phyloP scores from a whole-genome alignment of 2,888 invertebrate species.

The Alloscopus bannaensis region DNA sequence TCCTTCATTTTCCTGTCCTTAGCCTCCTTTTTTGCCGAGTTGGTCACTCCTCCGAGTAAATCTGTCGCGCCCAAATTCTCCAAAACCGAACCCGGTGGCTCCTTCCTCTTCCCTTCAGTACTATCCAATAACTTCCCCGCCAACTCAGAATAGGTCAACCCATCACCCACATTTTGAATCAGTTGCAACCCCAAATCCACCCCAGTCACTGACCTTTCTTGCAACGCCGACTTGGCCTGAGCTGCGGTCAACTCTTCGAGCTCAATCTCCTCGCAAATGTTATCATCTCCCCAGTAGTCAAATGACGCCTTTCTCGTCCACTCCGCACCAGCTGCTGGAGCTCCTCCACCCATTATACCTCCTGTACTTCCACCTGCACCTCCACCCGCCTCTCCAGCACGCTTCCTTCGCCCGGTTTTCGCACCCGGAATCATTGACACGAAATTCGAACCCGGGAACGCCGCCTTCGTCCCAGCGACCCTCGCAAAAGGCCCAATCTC shows the following conservation, averaged over 20 bases:
- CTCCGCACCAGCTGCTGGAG: too few species aligned
- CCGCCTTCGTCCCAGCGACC: not conserved
- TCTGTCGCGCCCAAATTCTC: conserved; percentile 12
- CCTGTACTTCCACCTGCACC: conserved; percentile 7
- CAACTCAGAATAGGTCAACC: not conserved
- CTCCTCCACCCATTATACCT: not conserved
- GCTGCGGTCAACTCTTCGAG: conserved; percentile 11
- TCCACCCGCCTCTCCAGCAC: not conserved
- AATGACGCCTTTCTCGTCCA: not conserved
- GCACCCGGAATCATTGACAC: not conserved
- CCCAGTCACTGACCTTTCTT: not conserved
- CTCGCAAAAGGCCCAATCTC: not conserved
- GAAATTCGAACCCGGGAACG: not conserved
- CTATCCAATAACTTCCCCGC: conserved; percentile 7
- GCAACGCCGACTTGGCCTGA: not conserved
- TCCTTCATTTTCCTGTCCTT: too few species aligned
- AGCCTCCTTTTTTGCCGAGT: too few species aligned
- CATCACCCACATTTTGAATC: not conserved
- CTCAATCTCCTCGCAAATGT: conserved; percentile 25
- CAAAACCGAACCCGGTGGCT: conserved; percentile 8
- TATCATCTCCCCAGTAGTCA: conserved; percentile 12
- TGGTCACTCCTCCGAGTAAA: too few species aligned
- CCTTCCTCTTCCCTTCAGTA: conserved; percentile 1
- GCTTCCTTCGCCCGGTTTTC: too few species aligned
- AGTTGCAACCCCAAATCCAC: conserved; percentile 30